These are phyloP conservation scores for human DNA, from an alignment of 2,113 vertebrate genomes.

Conservation along the genomic window GRCh38 chr1:25149001-25149500, in stretches of 20 bases:
- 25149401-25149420: background rate
- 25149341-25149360: background rate
- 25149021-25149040: rapidly evolving
- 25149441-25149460: background rate
- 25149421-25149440: constrained; percentile 3
- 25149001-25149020: background rate
- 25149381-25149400: background rate
- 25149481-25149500: background rate
- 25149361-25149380: background rate
- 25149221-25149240: background rate
- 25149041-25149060: background rate
- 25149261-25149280: background rate
- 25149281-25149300: background rate
- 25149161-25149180: background rate
- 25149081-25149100: background rate
- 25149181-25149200: background rate
- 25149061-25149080: background rate
- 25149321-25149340: background rate
- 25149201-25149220: background rate
- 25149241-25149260: background rate
- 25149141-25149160: background rate
- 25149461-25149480: background rate
- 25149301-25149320: background rate
- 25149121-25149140: background rate
- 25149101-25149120: background rate